A percentile compares a stretch with the other conserved stretches of the same genome.
phyloP scores from a whole-genome alignment of 2,888 invertebrate genomes.

The Beris morrisii region DNA sequence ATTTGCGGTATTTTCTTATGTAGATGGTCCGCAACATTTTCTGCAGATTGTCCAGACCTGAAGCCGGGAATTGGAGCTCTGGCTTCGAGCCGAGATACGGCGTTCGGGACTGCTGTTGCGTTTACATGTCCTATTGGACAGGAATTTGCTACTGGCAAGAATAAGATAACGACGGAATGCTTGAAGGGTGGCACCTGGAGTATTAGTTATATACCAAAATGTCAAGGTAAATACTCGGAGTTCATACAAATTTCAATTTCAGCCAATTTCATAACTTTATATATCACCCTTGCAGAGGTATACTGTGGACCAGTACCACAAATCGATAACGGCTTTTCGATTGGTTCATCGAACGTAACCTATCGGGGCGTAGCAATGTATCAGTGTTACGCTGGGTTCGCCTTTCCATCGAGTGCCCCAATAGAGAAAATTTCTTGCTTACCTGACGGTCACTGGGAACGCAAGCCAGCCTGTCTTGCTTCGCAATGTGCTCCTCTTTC shows the following conservation, averaged over 20 bases:
- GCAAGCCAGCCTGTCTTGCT: slow-evolving; percentile 87
- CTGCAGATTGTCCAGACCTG: slow-evolving; percentile 86
- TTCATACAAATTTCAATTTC: slow-evolving; percentile 6
- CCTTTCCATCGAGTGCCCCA: slow-evolving; percentile 84
- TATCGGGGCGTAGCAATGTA: slow-evolving; percentile 92
- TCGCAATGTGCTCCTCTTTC: slow-evolving; percentile 87
- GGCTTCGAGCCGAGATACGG: slow-evolving; percentile 88
- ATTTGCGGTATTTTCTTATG: background rate
- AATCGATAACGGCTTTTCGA: slow-evolving; percentile 96
- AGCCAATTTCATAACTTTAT: slow-evolving; percentile 2
- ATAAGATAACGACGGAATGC: slow-evolving; percentile 82
- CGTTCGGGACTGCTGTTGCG: slow-evolving; percentile 84
- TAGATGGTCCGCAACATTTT: slow-evolving; percentile 90
- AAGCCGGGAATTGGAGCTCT: slow-evolving; percentile 84
- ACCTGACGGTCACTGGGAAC: slow-evolving; percentile 89
- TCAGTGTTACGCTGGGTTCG: slow-evolving; percentile 95
- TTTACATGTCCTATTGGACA: slow-evolving; percentile 93
- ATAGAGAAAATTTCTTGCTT: slow-evolving; percentile 88
- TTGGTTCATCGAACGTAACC: slow-evolving; percentile 93
- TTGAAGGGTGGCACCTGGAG: slow-evolving; percentile 91
- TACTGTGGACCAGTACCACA: slow-evolving; percentile 98
- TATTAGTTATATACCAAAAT: slow-evolving; percentile 85
- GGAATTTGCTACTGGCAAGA: slow-evolving; percentile 89
- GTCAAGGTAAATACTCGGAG: slow-evolving; percentile 68
- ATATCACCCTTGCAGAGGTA: slow-evolving; percentile 63